Evolutionary conservation across 2,888 invertebrate genomes (phyloP).

Genomic region (Trichogramma dendrolimi): DNA sequence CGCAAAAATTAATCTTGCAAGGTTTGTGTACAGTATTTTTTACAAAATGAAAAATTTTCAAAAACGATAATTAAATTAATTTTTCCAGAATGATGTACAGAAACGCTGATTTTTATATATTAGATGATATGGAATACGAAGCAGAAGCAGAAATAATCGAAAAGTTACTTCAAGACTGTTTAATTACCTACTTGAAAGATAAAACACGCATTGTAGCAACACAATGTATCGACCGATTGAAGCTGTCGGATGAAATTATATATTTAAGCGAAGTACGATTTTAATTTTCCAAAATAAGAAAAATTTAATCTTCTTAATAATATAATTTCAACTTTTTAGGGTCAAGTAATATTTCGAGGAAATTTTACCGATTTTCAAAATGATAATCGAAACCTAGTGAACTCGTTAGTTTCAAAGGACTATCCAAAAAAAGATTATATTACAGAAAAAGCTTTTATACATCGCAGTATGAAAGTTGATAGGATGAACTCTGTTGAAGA

Average conservation of each 20-base stretch:
- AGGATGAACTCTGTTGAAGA: no score
- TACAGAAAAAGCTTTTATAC: constrained; percentile 3
- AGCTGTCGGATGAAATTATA: constrained; percentile 61
- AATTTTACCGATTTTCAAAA: constrained; percentile 58
- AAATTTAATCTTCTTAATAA: constrained; percentile 21
- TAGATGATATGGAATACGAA: constrained; percentile 76
- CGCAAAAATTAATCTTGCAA: constrained; percentile 71
- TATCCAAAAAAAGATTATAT: not conserved
- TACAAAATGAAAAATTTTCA: no score
- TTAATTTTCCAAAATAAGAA: constrained; percentile 35
- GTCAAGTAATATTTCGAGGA: constrained; percentile 60
- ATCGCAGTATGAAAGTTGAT: no score
- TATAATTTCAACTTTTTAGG: constrained; percentile 50
- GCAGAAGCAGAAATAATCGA: constrained; percentile 72
- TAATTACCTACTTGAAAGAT: constrained; percentile 59
- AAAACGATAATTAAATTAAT: no score
- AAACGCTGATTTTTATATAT: constrained; percentile 69
- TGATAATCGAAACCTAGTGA: constrained; percentile 50
- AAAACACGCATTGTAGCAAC: constrained; percentile 74
- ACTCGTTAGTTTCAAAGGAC: no score
- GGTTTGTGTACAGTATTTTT: constrained; percentile 39
- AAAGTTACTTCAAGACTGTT: constrained; percentile 70
- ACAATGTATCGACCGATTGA: constrained; percentile 75
- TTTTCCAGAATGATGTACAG: constrained; percentile 64
- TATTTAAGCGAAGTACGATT: constrained; percentile 63